These are phyloP conservation scores for Cotesia glomerata DNA, from an alignment of 1,140 invertebrate species.

Conservation along the genomic window DNA sequence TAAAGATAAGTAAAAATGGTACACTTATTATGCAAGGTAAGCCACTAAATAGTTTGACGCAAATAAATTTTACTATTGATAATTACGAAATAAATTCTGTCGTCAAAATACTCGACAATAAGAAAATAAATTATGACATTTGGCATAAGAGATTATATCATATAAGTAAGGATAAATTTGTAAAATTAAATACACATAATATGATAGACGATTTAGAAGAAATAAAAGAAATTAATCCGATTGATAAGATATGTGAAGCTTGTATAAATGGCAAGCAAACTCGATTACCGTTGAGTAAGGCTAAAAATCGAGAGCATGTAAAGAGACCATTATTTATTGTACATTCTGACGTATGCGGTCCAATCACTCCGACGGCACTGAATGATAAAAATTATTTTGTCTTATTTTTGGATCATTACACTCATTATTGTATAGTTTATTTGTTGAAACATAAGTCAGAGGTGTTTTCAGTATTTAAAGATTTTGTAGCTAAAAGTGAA, in stretches of 20 bases:
- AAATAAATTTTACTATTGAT: constrained; percentile 25
- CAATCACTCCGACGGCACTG: constrained; percentile 22
- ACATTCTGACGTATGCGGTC: background rate
- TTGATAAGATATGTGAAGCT: constrained; percentile 53
- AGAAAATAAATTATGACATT: constrained; percentile 43
- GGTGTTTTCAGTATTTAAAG: background rate
- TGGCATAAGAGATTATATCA: constrained; percentile 54
- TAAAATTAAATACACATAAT: constrained; percentile 45
- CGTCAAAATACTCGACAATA: constrained; percentile 29
- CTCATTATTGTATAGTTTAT: constrained; percentile 24
- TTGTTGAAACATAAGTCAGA: background rate
- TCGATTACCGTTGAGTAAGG: constrained; percentile 36
- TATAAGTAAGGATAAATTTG: constrained; percentile 49
- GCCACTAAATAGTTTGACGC: constrained; percentile 41
- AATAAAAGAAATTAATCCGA: background rate
- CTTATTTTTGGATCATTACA: constrained; percentile 45
- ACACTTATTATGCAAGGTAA: constrained; percentile 38
- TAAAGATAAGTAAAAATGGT: constrained; percentile 40
- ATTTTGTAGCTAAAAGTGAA: too few relatives aligned
- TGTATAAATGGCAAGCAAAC: constrained; percentile 60
- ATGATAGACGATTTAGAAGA: constrained; percentile 42
- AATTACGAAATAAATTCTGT: constrained; percentile 8
- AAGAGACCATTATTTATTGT: background rate
- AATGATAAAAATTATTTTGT: constrained; percentile 42
- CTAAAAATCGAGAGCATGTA: background rate